A percentile compares a stretch with the other conserved stretches of the same genome.
These are phyloP conservation scores for Oxyruncus cristatus DNA, from an alignment of 2,113 vertebrate genomes.

Conservation along the genomic window DNA sequence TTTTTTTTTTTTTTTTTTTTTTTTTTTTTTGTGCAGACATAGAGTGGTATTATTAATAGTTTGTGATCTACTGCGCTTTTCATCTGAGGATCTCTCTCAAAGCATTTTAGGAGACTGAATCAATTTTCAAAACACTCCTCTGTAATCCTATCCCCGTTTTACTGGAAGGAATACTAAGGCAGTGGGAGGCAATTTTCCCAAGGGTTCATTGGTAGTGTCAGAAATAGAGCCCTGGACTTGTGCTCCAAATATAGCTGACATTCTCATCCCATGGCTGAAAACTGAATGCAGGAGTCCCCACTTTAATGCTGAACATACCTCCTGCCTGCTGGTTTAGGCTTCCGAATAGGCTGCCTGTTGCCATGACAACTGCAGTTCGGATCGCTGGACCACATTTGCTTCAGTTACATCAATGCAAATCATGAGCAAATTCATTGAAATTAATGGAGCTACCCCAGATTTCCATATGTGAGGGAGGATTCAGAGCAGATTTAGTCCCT, in stretches of 20 bases:
- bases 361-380: constrained; percentile 20
- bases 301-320: neutral
- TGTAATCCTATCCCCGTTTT: constrained; percentile 54
- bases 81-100: constrained; percentile 47
- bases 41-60: constrained; percentile 42
- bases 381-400: neutral
- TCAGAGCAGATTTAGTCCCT: neutral
- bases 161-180: constrained; percentile 40
- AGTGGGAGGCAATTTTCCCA: constrained; percentile 40
- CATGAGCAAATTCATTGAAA: constrained; percentile 1
- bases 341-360: neutral
- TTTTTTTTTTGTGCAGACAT: neutral
- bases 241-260: constrained; percentile 1
- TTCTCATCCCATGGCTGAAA: neutral
- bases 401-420: constrained; percentile 23
- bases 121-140: constrained; percentile 65
- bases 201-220: constrained; percentile 39
- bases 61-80: constrained; percentile 9
- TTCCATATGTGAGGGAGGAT: neutral
- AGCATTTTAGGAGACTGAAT: constrained; percentile 56
- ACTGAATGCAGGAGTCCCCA: neutral
- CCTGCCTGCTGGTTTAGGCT: neutral
- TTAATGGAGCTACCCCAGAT: neutral
- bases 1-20: neutral
- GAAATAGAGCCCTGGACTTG: neutral